Base-by-base conservation (phyloP, 2,888 invertebrate species). In the Parascotia fuliginaria region DNA sequence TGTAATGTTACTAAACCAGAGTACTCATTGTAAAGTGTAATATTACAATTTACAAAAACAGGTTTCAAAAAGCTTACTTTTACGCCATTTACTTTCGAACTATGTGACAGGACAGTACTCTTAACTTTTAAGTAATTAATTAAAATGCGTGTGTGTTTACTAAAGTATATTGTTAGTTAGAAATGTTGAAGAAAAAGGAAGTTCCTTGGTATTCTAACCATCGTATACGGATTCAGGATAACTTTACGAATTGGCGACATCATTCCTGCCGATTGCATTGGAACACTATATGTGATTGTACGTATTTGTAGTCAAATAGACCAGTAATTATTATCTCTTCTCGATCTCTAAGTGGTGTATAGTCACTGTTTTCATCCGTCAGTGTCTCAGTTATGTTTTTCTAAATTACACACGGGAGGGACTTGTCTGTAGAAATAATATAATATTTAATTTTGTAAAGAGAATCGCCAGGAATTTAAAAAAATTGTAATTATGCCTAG, bases 181-280 rank as follows among this genome's bases (percentile, higher is more conserved):
- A 73, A 52, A 92, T 92, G 92, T 78, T 92, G 63, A 92, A 90
- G 77, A 92, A 89, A 65, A 90, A 87, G 60, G 91, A 91, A 70
- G 79, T 76, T 49, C 85, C 87, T 9, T 92, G 92, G 91, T 89
- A 85, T 60, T 79, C 86, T 0, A 88, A 87, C 71, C 88, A 85
- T 65, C 75, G 86, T 4, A 76, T 89, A 38, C 74, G 89, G 57
- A 79, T 85, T 29, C 88, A 87, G 50, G 89, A 91, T 62, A 89
- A 86, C 66, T 83, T 85, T 38, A 63, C 77, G 13, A 81, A 77
- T 71, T 83, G 88, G 85, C 77, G 86, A 37, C 79, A 85, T 39
- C 74, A 83, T 42, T 72, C 79, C 11, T 89, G 90, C 61, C 75
- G 87, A n/a, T 66, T 83, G 39, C 89, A 90, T 70, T 90, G 90